phyloP scores from a whole-genome alignment of 2,888 invertebrate genomes.

The Pyrrhia umbra region DNA sequence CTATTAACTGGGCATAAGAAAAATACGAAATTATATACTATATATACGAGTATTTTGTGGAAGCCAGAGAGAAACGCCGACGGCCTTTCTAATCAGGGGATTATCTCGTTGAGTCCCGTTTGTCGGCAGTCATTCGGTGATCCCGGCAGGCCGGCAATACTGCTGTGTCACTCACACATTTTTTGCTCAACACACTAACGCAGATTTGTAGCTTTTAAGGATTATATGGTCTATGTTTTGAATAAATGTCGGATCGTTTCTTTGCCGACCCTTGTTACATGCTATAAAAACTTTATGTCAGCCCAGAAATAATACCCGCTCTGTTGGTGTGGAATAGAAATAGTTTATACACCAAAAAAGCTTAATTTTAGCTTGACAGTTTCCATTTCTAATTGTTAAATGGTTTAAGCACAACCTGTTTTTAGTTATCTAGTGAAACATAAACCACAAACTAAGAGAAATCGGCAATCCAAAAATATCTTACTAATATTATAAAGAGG shows the following conservation, averaged over 20 bases:
- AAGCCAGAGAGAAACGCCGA: constrained; percentile 67
- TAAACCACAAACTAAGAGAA: neutral
- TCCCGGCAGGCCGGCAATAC: constrained; percentile 49
- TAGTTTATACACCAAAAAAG: constrained; percentile 39
- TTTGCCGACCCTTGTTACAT: constrained; percentile 51
- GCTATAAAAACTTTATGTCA: constrained; percentile 47
- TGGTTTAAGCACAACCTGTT: too few relatives aligned
- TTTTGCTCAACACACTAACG: constrained; percentile 65
- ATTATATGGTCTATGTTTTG: constrained; percentile 54
- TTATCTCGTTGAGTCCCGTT: constrained; percentile 77
- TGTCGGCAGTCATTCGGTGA: constrained; percentile 64
- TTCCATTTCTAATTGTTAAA: constrained; percentile 9
- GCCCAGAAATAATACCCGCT: constrained; percentile 31
- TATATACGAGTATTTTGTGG: constrained; percentile 59
- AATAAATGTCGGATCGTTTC: constrained; percentile 53
- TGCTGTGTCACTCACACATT: constrained; percentile 64
- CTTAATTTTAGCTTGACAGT: constrained; percentile 7
- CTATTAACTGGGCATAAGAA: neutral
- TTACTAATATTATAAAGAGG: too few relatives aligned
- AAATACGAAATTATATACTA: constrained; percentile 24
- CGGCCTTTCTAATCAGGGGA: constrained; percentile 77
- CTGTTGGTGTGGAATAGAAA: constrained; percentile 17
- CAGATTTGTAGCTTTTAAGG: constrained; percentile 56
- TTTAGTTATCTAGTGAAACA: too few relatives aligned
- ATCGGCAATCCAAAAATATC: neutral